These are phyloP conservation scores for Gerris lacustris DNA, from an alignment of 2,888 invertebrate genomes.

Conservation along the genomic window DNA sequence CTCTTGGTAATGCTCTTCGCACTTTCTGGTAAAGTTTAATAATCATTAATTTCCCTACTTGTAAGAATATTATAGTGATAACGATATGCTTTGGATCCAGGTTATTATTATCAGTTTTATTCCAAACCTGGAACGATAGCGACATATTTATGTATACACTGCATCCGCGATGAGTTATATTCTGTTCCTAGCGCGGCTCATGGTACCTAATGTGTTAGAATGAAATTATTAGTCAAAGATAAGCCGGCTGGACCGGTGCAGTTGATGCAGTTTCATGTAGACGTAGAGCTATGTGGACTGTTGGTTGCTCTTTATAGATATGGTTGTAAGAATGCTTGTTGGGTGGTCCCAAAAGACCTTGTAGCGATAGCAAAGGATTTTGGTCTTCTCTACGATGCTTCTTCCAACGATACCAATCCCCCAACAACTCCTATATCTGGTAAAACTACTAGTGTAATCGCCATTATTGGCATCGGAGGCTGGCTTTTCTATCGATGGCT, in stretches of 20 bases:
- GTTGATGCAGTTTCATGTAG: not conserved
- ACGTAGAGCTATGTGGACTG: slow-evolving; percentile 6
- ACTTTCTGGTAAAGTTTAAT: too few species aligned
- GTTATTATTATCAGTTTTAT: too few species aligned
- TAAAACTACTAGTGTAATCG: slow-evolving; percentile 37
- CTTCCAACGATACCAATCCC: not conserved
- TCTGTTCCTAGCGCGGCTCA: too few species aligned
- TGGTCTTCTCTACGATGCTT: not conserved
- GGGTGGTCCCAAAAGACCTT: not conserved
- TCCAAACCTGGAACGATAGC: too few species aligned
- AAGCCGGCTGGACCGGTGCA: not conserved
- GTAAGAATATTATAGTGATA: too few species aligned
- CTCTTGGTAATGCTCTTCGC: too few species aligned
- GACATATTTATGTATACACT: too few species aligned
- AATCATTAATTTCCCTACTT: too few species aligned
- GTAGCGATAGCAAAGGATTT: not conserved
- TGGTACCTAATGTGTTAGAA: not conserved
- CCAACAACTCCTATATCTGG: slow-evolving; percentile 31
- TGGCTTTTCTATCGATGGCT: slow-evolving; percentile 34
- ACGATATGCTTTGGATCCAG: too few species aligned
- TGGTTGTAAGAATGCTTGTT: not conserved
- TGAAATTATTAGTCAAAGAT: not conserved
- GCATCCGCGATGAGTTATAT: too few species aligned
- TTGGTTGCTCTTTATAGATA: not conserved
- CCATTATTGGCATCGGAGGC: slow-evolving; percentile 38